Percentiles rank a stretch among this genome's conserved stretches.
Evolutionary conservation across 2,797 vertebrate genomes (phyloP).

Genomic region (Cirrhinus mrigala): DNA sequence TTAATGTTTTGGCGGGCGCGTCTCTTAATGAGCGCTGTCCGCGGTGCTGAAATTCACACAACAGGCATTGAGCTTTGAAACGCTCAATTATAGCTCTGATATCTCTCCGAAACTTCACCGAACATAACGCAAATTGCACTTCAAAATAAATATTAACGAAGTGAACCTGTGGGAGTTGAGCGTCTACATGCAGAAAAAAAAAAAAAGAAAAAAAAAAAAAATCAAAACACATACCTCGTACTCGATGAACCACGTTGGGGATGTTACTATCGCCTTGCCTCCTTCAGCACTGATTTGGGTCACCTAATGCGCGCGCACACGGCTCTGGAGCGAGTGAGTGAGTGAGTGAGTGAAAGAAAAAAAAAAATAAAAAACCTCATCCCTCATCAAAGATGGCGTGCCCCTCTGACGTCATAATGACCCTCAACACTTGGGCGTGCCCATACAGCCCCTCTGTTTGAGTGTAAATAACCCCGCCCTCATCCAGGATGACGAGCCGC

Average conservation of each 20-base stretch:
- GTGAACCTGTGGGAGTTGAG: constrained; percentile 17
- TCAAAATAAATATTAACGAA: neutral
- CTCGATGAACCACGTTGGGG: constrained; percentile 56
- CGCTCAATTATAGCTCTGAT: neutral
- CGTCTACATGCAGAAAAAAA: neutral
- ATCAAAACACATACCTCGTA: constrained; percentile 71
- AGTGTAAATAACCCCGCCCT: constrained; percentile 35
- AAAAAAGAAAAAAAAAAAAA: constrained; percentile 15
- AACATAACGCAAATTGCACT: neutral
- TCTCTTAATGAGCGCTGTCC: constrained; percentile 57
- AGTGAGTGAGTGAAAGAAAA: neutral
- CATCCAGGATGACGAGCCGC: constrained; percentile 29
- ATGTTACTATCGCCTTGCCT: constrained; percentile 50
- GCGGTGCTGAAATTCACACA: constrained; percentile 41
- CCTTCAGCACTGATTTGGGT: constrained; percentile 66
- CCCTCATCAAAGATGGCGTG: constrained; percentile 56
- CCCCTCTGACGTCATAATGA: constrained; percentile 41
- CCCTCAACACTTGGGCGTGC: constrained; percentile 47
- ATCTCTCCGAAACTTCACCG: constrained; percentile 8
- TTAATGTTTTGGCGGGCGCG: neutral
- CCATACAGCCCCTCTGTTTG: constrained; percentile 68
- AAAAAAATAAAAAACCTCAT: neutral
- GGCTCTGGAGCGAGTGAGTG: constrained; percentile 9
- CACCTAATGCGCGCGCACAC: constrained; percentile 68
- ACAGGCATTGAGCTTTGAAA: neutral